Evolutionary conservation across 2,113 vertebrate genomes (phyloP), one percentile per base, ranked within the genome.

Genomic region (Otocyon megalotis): DNA sequence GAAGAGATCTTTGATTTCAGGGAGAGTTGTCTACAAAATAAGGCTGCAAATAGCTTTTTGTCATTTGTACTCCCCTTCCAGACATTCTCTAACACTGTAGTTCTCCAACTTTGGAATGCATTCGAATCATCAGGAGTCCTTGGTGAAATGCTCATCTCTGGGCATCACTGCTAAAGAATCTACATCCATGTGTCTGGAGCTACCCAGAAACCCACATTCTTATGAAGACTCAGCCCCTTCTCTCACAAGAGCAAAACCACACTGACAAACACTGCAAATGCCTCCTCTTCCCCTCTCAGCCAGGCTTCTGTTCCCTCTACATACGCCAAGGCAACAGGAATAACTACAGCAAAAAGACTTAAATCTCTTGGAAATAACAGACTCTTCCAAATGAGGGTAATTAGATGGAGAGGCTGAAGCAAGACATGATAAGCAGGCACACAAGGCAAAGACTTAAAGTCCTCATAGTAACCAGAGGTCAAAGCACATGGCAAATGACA

Each of bases 1-100:
- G 30, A 74, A 76, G 10, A 74, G 65, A 56, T 71, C 93, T 97
- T 92, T 87, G 74, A 92, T 95, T 69, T 87, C 88, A 43, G 50
- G 56, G 16, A 85, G 17, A 56, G 11, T 30, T 54, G 28, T 83
- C 72, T 80, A 19, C 24, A 74, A 96, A 93, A 79, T 35, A 89
- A 35, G 53, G 67, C 32, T 11, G 13, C 54, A 95, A 54, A 88
- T 26, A 37, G 32, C 35, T 85, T 88, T 91, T 48, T 15, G 35
- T 69, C 56, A 96, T 89, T 53, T 92, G 17, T 58, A 32, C n/a
- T 86, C 11, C 37, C 37, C 93, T 92, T 86, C 80, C 22, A 95
- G 83, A 86, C 19, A 56, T 79, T 67, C 80, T 84, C 58, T 81
- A 82, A 67, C 35, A 32, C 77, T 74, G 8, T 79, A 16, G 32